Percentiles rank a stretch among this genome's conserved stretches.
Evolutionary conservation across 1,140 invertebrate species (phyloP).

Genomic region (Drosophila kikkawai): DNA sequence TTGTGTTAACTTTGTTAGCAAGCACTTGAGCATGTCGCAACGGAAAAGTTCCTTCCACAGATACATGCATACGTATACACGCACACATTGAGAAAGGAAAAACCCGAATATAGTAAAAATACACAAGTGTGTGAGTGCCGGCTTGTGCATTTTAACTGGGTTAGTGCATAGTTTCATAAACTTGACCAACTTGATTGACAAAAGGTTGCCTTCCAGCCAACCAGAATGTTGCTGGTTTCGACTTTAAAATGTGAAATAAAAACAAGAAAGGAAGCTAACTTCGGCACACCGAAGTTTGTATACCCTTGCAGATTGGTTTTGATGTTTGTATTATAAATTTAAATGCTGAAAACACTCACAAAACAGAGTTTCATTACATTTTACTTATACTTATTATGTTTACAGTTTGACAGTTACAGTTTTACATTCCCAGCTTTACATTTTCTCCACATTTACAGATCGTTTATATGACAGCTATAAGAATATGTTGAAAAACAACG

Average conservation of each 20-base stretch:
- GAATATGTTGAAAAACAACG: too few relatives aligned
- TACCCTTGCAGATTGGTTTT: too few relatives aligned
- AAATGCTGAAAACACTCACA: too few relatives aligned
- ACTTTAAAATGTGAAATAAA: conserved; percentile 20
- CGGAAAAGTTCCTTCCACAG: conserved; percentile 21
- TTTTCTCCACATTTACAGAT: too few relatives aligned
- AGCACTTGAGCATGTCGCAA: conserved; percentile 68
- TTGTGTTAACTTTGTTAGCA: conserved; percentile 81
- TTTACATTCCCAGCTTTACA: too few relatives aligned
- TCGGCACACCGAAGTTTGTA: too few relatives aligned
- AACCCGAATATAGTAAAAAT: conserved; percentile 17
- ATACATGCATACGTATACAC: conserved; percentile 2
- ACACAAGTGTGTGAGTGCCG: conserved; percentile 16
- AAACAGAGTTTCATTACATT: too few relatives aligned
- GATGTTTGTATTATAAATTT: too few relatives aligned
- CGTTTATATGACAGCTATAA: too few relatives aligned
- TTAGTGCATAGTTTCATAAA: conserved; percentile 52
- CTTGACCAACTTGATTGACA: conserved; percentile 52
- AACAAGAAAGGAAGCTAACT: too few relatives aligned
- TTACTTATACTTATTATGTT: too few relatives aligned
- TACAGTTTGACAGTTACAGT: too few relatives aligned
- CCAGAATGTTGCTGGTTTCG: not conserved
- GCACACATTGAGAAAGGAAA: not conserved
- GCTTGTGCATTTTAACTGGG: conserved; percentile 44
- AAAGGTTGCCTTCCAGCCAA: conserved; percentile 12